Percentiles rank a stretch among this genome's conserved stretches.
phyloP scores from a whole-genome alignment of 1,140 invertebrate species.

The Galleria mellonella region DNA sequence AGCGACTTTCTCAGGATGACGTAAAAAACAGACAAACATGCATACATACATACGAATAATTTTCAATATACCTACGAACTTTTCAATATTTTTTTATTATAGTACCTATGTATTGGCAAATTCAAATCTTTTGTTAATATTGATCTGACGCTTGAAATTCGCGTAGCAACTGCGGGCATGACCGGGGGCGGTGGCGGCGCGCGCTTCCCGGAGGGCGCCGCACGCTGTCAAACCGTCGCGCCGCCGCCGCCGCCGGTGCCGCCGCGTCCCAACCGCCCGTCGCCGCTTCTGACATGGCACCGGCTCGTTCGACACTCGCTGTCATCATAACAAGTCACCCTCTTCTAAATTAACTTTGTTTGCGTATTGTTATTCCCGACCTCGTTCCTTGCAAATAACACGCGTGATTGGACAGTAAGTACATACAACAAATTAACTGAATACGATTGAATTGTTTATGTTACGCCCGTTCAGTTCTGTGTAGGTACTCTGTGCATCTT shows the following conservation, averaged over 20 bases:
- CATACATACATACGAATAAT: too few relatives aligned
- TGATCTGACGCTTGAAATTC: conserved; percentile 22
- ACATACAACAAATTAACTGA: conserved; percentile 17
- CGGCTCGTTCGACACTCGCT: conserved; percentile 15
- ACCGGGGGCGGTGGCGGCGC: conserved; percentile 20
- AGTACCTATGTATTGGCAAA: too few relatives aligned
- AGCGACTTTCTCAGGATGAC: too few relatives aligned
- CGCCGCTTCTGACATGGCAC: conserved; percentile 15
- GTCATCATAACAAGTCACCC: conserved; percentile 36
- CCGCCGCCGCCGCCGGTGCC: conserved; percentile 19
- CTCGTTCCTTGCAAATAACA: conserved; percentile 41
- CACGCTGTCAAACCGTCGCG: conserved; percentile 16
- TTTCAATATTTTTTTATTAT: too few relatives aligned
- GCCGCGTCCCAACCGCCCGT: conserved; percentile 11
- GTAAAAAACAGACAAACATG: too few relatives aligned
- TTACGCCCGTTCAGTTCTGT: not conserved
- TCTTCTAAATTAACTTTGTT: conserved; percentile 60
- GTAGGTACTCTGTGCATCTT: not conserved
- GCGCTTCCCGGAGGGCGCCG: conserved; percentile 16
- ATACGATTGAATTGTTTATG: too few relatives aligned
- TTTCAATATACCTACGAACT: too few relatives aligned
- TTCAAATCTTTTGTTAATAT: conserved; percentile 15
- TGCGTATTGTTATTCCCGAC: conserved; percentile 39
- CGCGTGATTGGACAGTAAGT: conserved; percentile 9
- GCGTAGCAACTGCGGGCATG: conserved; percentile 11